A percentile compares a stretch with the other conserved stretches of the same genome.
These are phyloP conservation scores for Dipodomys spectabilis DNA, from an alignment of 2,113 vertebrate genomes.

Conservation along the genomic window DNA sequence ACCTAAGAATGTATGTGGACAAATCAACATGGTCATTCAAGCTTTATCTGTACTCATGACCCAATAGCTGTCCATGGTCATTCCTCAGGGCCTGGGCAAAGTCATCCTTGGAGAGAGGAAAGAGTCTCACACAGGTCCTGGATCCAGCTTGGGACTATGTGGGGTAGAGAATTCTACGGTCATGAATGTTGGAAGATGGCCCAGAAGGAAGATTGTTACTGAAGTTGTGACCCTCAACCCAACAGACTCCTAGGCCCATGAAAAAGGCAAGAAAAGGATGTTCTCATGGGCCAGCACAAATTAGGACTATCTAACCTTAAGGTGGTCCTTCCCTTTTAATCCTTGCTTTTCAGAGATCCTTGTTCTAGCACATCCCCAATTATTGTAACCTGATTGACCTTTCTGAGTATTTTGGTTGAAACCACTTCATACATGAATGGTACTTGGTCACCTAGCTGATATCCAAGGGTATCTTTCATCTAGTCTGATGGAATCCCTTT, in stretches of 20 bases:
- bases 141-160: not conserved
- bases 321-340: not conserved
- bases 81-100: not conserved
- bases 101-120: not conserved
- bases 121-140: not conserved
- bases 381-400: not conserved
- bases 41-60: not conserved
- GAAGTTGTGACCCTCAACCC: not conserved
- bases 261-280: not conserved
- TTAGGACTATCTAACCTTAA: not conserved
- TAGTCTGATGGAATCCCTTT: not conserved
- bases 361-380: not conserved
- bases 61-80: not conserved
- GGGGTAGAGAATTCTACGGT: not conserved
- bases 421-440: not conserved
- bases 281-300: not conserved
- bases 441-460: not conserved
- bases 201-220: not conserved
- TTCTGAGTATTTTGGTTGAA: not conserved
- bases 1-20: not conserved
- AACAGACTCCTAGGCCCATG: not conserved
- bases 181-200: not conserved
- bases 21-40: not conserved
- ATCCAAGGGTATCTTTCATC: not conserved
- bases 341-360: not conserved